phyloP scores from a whole-genome alignment of 35 echinoderm and acorn worm genomes.

The Patiria miniata region DNA sequence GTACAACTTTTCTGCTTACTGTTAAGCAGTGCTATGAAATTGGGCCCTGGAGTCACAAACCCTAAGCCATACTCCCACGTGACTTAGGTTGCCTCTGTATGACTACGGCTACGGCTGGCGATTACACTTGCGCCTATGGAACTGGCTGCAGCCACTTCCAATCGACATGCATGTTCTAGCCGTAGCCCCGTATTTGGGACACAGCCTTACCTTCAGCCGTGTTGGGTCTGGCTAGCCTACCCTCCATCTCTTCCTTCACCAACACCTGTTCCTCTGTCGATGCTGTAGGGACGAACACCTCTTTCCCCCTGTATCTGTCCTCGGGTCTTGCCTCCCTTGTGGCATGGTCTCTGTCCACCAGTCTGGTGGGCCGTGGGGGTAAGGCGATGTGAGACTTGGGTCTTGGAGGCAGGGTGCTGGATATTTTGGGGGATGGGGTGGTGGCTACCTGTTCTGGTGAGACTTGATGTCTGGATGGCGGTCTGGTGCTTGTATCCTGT shows the following conservation, averaged over 20 bases:
- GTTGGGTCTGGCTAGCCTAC: slow-evolving; percentile 71
- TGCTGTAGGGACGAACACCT: not conserved
- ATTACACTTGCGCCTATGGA: too few species aligned
- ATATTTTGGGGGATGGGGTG: not conserved
- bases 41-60: too few species aligned
- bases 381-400: not conserved
- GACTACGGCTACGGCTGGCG: too few species aligned
- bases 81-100: too few species aligned
- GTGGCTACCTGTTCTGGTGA: not conserved
- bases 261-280: slow-evolving; percentile 12
- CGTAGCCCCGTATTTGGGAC: too few species aligned
- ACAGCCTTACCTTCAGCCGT: slow-evolving; percentile 74
- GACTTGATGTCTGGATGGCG: not conserved
- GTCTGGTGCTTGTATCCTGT: not conserved
- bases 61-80: too few species aligned
- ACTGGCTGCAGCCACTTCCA: too few species aligned
- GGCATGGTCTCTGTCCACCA: not conserved
- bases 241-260: slow-evolving; percentile 33
- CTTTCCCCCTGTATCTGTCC: not conserved
- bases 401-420: not conserved
- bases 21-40: too few species aligned
- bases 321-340: not conserved
- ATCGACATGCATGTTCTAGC: too few species aligned
- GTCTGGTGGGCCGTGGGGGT: not conserved
- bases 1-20: too few species aligned